Conservation (phyloP, 2,888 invertebrate species). For the Pyrrhosoma nymphula region DNA sequence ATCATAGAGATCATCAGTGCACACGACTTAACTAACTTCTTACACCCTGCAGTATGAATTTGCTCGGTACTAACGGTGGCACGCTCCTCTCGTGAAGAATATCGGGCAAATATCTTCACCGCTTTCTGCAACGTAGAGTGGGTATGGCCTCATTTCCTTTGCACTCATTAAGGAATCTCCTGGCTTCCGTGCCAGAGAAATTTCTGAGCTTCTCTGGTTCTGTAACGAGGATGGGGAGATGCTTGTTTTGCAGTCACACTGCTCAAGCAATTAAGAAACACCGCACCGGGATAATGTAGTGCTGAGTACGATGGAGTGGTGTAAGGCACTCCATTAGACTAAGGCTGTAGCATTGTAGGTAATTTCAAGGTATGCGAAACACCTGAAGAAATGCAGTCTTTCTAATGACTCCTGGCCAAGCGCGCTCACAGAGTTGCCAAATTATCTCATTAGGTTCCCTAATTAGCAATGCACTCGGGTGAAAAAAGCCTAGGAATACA, state of each 20-base stretch:
- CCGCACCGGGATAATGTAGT: background rate
- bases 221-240: background rate
- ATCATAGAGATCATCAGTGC: background rate
- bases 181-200: background rate
- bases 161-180: background rate
- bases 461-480: background rate
- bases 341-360: background rate
- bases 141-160: background rate
- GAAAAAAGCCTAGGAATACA: background rate
- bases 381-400: background rate
- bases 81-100: background rate
- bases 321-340: background rate
- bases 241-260: background rate
- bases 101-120: background rate
- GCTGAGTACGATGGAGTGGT: background rate
- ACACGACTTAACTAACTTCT: background rate
- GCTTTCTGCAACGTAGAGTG: background rate
- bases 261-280: background rate
- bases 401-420: background rate
- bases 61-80: background rate
- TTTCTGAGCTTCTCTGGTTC: background rate
- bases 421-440: background rate
- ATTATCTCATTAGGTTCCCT: background rate
- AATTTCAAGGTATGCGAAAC: background rate
- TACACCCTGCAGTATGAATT: background rate